Percentiles rank a stretch among this genome's conserved stretches.
Evolutionary conservation across 2,888 invertebrate genomes (phyloP).

Genomic region (Cylindroiulus punctatus): DNA sequence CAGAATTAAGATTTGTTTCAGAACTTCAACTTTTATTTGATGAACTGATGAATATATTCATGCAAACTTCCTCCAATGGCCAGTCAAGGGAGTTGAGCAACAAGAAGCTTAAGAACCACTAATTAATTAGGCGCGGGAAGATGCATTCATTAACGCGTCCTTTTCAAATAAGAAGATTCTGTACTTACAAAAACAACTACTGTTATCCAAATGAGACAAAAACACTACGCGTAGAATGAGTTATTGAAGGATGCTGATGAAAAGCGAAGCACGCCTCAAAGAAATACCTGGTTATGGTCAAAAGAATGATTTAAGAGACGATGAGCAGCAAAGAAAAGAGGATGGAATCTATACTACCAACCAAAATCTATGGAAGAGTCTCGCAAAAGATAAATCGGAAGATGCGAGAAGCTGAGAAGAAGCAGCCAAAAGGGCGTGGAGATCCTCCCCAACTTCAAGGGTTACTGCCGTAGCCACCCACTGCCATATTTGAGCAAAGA

Average conservation of each 20-base stretch:
- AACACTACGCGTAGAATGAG: neutral
- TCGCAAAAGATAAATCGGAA: neutral
- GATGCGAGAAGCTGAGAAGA: conserved; percentile 7
- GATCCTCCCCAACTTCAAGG: conserved; percentile 49
- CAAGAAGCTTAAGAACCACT: no score
- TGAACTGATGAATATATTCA: neutral
- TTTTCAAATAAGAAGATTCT: conserved; percentile 7
- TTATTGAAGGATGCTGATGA: conserved; percentile 11
- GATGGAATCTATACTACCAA: conserved; percentile 38
- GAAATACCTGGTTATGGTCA: neutral
- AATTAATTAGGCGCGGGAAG: no score
- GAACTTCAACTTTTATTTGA: neutral
- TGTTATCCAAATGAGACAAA: conserved; percentile 25
- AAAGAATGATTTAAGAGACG: conserved; percentile 24
- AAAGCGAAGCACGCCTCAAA: conserved; percentile 14
- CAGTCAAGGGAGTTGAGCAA: no score
- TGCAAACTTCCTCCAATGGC: no score
- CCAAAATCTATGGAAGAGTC: conserved; percentile 37
- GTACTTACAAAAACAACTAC: conserved; percentile 45
- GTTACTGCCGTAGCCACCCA: conserved; percentile 51
- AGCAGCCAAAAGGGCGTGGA: conserved; percentile 2
- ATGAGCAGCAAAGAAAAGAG: conserved; percentile 9
- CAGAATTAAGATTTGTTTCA: neutral
- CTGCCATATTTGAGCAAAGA: conserved; percentile 56
- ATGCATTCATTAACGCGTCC: neutral